phyloP scores from a whole-genome alignment of 2,888 invertebrate genomes.

The Thera obeliscata region DNA sequence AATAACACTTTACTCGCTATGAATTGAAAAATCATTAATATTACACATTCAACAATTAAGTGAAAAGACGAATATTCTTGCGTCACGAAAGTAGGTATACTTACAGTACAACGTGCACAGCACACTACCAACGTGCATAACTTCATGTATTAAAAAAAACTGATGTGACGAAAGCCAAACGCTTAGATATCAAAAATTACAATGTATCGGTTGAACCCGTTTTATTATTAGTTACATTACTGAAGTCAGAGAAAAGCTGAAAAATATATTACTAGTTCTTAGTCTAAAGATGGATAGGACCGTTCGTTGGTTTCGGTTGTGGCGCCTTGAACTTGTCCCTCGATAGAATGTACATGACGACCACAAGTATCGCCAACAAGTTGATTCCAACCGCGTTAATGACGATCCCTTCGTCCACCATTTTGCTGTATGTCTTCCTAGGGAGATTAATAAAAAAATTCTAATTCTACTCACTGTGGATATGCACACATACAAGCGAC shows the following conservation, averaged over 20 bases:
- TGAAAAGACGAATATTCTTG: too few species aligned
- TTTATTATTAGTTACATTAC: not conserved
- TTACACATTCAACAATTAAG: too few species aligned
- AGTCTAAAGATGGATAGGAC: constrained; percentile 83
- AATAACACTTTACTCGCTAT: not conserved
- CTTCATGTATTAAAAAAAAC: too few species aligned
- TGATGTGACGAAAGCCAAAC: too few species aligned
- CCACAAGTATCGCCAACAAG: constrained; percentile 86
- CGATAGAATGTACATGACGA: constrained; percentile 87
- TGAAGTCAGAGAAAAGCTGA: not conserved
- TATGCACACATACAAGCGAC: constrained; percentile 62
- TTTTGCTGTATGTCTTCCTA: constrained; percentile 78
- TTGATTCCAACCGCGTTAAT: constrained; percentile 88
- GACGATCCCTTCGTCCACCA: constrained; percentile 87
- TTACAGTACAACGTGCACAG: too few species aligned
- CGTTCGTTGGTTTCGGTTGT: constrained; percentile 74
- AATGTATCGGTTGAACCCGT: too few species aligned
- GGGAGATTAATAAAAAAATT: too few species aligned
- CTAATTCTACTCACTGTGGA: constrained; percentile 65
- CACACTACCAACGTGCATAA: too few species aligned
- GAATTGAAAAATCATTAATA: too few species aligned
- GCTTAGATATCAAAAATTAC: too few species aligned
- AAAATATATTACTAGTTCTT: constrained; percentile 3
- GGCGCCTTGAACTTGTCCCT: constrained; percentile 82
- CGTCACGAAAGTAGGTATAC: too few species aligned